Conservation (phyloP, 2,797 vertebrate genomes). For the Sebastes ruberrimus region DNA sequence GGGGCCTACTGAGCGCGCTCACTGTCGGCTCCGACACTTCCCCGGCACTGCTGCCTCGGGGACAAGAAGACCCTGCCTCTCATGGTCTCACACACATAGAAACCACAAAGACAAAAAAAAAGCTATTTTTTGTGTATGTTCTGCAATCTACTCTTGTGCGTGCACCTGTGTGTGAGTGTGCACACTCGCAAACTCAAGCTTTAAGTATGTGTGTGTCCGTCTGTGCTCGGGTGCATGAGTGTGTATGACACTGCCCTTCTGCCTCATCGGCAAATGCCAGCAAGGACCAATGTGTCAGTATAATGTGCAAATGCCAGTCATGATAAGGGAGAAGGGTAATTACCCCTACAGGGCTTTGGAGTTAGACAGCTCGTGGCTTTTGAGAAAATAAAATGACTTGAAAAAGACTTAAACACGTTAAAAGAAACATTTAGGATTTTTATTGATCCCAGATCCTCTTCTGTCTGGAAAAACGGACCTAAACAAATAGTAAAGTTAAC, state of each 20-base stretch:
- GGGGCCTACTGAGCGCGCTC: slow-evolving; percentile 53
- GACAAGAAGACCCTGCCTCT: slow-evolving; percentile 54
- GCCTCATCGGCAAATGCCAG: slow-evolving; percentile 73
- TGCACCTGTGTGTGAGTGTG: neutral
- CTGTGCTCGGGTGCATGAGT: slow-evolving; percentile 3
- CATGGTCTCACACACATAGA: neutral
- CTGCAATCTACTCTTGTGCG: neutral
- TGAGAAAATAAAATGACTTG: neutral
- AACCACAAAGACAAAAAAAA: slow-evolving; percentile 10
- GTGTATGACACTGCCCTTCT: slow-evolving; percentile 61
- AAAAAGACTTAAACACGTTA: slow-evolving; percentile 2
- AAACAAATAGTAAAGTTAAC: neutral
- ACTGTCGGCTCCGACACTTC: slow-evolving; percentile 74
- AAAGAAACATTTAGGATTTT: neutral
- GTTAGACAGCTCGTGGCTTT: slow-evolving; percentile 34
- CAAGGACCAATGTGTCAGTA: slow-evolving; percentile 71
- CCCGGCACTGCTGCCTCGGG: slow-evolving; percentile 59
- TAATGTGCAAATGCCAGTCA: slow-evolving; percentile 74
- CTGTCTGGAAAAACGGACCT: neutral
- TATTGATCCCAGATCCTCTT: neutral
- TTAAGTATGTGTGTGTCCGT: neutral
- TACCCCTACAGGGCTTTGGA: slow-evolving; percentile 45
- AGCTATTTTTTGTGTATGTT: neutral
- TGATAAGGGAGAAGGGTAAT: slow-evolving; percentile 62
- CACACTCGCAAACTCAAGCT: slow-evolving; percentile 6